Conservation (phyloP, 2,888 invertebrate species). For the Tetranychus truncatus region DNA sequence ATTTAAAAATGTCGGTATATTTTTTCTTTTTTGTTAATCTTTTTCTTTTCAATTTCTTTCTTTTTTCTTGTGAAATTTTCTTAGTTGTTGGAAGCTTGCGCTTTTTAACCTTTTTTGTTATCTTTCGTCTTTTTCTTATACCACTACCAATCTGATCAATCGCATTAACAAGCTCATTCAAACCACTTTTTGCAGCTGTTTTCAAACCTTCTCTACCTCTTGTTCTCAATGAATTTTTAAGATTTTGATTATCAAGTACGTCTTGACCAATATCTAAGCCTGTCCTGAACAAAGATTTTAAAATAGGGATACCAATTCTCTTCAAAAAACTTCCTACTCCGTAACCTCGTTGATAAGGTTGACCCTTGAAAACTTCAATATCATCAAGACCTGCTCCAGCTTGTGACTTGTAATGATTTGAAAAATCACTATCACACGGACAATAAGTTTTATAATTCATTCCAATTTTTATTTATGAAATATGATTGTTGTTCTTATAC, state of each 20-base stretch:
- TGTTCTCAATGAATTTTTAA: background rate
- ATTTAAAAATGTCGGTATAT: background rate
- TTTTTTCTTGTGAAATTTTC: too few relatives aligned
- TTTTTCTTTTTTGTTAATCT: too few relatives aligned
- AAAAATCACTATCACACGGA: background rate
- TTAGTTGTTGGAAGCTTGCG: too few relatives aligned
- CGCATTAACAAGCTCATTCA: background rate
- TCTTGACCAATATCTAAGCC: background rate
- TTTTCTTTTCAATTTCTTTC: too few relatives aligned
- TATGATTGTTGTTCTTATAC: background rate
- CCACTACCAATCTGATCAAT: background rate
- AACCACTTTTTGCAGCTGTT: background rate
- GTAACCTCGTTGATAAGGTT: conserved; percentile 11
- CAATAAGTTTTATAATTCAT: background rate
- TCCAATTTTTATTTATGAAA: background rate
- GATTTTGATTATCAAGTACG: background rate
- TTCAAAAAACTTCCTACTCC: background rate
- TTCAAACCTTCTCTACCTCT: background rate
- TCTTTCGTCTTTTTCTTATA: background rate
- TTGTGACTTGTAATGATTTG: conserved; percentile 5
- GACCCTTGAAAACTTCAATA: conserved; percentile 7
- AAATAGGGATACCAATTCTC: background rate
- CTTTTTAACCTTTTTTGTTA: background rate
- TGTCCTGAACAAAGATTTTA: background rate
- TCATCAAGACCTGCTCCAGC: background rate